Base-by-base conservation (phyloP, 2,888 invertebrate species). In the Pachycephus smyrnensis region DNA sequence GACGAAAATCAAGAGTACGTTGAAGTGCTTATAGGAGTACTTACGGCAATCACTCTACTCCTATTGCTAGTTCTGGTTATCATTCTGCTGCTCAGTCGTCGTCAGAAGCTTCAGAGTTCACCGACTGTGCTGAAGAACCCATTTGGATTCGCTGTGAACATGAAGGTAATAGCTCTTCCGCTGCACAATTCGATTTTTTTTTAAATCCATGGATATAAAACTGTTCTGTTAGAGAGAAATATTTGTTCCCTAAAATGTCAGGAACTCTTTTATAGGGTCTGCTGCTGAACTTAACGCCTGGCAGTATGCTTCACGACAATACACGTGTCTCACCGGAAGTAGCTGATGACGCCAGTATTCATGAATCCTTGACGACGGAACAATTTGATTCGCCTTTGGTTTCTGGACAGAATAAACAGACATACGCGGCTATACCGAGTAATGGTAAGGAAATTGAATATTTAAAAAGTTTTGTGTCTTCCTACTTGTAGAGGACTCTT, bases 31-130 rank as follows among this genome's bases (percentile, higher is more conserved):
- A 94, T 94, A 83, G 94, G 94, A 75, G 94, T 95, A 35, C 90
- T 95, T 82, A 95, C 94, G 36, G 95, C 95, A 69, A 93, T 95
- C 83, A 94, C 95, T 89, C 92, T 95, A 55, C 92, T 95, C 75
- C 92, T 95, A 81, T 92, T 95, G 77, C 92, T 94, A 76, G 93
- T 94, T 77, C 94, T 95, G 89, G 92, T 94, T 78, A 93, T 95
- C 82, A 94, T 95, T 87, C 90, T 94, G 75, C 92, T 94, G 71
- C 91, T 94, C 74, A 94, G 94, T 88, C 92, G 93, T 80, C 91
- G 94, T 76, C 94, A 94, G 83, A 94, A 94, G 85, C 89, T 92
- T 4, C 94, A 94, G 85, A 94, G 94, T 73, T 94, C 94, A 6
- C 94, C 94, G 4, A 93, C 94, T n/a, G 92, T 94, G 75, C 89